Evolutionary conservation across 2,797 vertebrate species (phyloP).

Genomic region (Muraenolepis orangiensis): DNA sequence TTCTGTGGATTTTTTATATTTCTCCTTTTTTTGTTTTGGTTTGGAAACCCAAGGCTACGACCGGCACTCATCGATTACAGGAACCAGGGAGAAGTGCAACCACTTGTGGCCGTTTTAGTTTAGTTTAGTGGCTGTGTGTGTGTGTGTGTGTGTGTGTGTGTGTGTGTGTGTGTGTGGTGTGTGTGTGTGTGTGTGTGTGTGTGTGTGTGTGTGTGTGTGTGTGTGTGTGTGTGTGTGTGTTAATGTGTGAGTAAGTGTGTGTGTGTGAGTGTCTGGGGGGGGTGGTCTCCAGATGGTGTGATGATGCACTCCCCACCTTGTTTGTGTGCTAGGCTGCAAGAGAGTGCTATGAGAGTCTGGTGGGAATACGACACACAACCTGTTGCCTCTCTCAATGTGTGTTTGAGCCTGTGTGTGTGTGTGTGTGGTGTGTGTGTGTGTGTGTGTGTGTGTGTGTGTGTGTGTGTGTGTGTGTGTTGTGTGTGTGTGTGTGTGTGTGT

Average conservation of each 20-base stretch:
- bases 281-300: constrained; percentile 55
- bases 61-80: too few relatives aligned
- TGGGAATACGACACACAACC: constrained; percentile 17
- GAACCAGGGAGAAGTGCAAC: too few relatives aligned
- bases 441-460: not conserved
- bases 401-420: not conserved
- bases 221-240: too few relatives aligned
- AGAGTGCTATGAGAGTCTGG: constrained; percentile 13
- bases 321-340: constrained; percentile 52
- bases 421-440: not conserved
- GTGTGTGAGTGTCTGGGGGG: not conserved
- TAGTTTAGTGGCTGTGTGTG: not conserved
- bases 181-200: too few relatives aligned
- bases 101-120: not conserved
- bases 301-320: constrained; percentile 62
- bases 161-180: too few relatives aligned
- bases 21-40: not conserved
- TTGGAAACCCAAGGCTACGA: not conserved
- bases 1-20: not conserved
- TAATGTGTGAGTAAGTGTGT: too few relatives aligned
- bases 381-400: not conserved
- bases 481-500: not conserved
- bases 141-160: too few relatives aligned
- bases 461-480: not conserved
- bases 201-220: too few relatives aligned